Base-by-base conservation (phyloP, 2,113 vertebrate species). In the Thalassarche chlororhynchos region DNA sequence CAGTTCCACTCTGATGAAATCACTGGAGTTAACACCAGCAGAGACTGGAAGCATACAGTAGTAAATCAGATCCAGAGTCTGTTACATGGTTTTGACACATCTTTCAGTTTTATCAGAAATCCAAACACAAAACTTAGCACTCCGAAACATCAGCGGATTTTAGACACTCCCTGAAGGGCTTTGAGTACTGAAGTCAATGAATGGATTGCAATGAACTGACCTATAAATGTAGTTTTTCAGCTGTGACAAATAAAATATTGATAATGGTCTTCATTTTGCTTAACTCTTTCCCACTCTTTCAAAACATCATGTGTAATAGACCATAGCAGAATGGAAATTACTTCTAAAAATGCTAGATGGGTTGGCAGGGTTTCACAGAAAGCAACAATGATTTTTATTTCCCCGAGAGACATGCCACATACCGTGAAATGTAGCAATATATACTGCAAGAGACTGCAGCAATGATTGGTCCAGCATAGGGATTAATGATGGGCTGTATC, bases 171-270 rank as follows among this genome's bases (percentile, higher is more conserved):
- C 71, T 54, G 70, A 93, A 96, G 93, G 93, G 62, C 42, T 95
- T 77, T 80, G 74, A 82, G 70, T 74, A 70, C 91, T n/a, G 47
- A 88, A 95, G 96, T 97, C 97, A 93, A 95, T 95, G 58, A 90
- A 91, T 6, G 58, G 61, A 82, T 82, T 96, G 87, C 72, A 89
- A 90, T 52, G 62, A 64, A 95, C 81, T 94, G 95, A 93, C 84
- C 93, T 96, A 85, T 80, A 97, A 96, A 81, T 44, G 89, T 38
- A 91, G 81, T 47, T 97, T 90, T 94, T 93, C 95, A 85, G 89
- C 89, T 93, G 94, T 95, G 82, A 97, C 95, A 96, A 97, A 96
- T 97, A 95, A 97, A 97, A 96, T 96, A 96, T 96, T 97, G 95
- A 97, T 97, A 97, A 91, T 31, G 46, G 78, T 74, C 94, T 96